Evolutionary conservation across 2,113 vertebrate species (phyloP), one percentile per base, ranked within the genome.

Genomic region (Lepus timidus): DNA sequence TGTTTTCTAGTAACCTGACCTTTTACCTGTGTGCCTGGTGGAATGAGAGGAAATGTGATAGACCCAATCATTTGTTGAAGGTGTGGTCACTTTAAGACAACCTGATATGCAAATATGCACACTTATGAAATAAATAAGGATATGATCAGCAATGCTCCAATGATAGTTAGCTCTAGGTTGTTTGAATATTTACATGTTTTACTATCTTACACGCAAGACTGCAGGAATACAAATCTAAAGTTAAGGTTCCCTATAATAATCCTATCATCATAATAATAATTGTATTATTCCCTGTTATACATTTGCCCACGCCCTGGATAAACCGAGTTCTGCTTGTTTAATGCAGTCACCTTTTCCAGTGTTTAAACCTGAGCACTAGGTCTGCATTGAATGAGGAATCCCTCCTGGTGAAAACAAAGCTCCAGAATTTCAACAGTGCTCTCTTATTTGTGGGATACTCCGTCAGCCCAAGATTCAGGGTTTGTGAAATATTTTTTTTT

Each of bases 371-470:
- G 36, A 70, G n/a, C 23, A 25, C 31, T 83, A 44, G 13, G 9
- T 73, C 86, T 94, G 51, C 36, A 65, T 0, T 25, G 25, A 88
- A 83, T 85, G 20, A 90, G 44, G 58, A 71, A 33, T 93, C 95
- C 62, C 68, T 79, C 39, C n/a, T 17, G 31, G 58, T 61, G 27
- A 83, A 85, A 78, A 92, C 79, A 65, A 81, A 90, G 39, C 23
- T 84, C 25, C 20, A 90, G 71, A 78, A 90, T 93, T 94, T 97
- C 88, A 90, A 79, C 92, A 92, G 44, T 8, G 73, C 29, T 92
- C 23, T 75, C 81, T 73, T 65, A 75, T 31, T 90, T 86, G 31
- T 71, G n/a, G 39, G 55, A 29, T 52, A 74, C 27, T 65, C 68
- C 49, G 29, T 82, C 19, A 75, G 65, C 31, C 51, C 4, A 88